These are phyloP conservation scores for Stegodyphus dumicola DNA, from an alignment of 1,140 invertebrate species.

Conservation along the genomic window DNA sequence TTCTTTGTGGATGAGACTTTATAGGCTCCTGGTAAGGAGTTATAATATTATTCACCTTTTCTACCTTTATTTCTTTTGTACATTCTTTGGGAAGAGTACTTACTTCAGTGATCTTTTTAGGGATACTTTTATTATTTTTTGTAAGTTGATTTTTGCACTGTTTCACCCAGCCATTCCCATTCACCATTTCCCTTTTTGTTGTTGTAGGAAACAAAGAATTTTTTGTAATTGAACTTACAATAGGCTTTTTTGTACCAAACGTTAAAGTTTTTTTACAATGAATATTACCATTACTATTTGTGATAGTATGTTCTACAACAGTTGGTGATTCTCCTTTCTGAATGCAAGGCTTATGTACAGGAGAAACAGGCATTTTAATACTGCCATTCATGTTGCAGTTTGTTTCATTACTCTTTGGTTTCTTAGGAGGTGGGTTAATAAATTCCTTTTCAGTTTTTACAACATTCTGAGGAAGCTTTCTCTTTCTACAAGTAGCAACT, in stretches of 20 bases:
- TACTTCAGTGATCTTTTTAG: slow-evolving; percentile 18
- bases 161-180: not conserved
- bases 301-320: not conserved
- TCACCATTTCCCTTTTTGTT: slow-evolving; percentile 16
- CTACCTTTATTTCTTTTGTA: slow-evolving; percentile 19
- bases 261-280: slow-evolving; percentile 12
- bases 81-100: not conserved
- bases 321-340: slow-evolving; percentile 15
- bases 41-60: slow-evolving; percentile 25
- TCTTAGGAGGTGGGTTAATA: slow-evolving; percentile 13
- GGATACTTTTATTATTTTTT: not conserved
- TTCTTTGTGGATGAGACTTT: slow-evolving; percentile 69
- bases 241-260: not conserved
- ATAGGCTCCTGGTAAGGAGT: slow-evolving; percentile 49
- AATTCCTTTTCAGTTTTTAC: slow-evolving; percentile 10
- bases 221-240: not conserved
- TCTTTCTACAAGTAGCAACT: slow-evolving; percentile 2
- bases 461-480: slow-evolving; percentile 6
- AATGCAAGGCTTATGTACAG: not conserved
- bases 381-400: slow-evolving; percentile 45
- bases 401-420: slow-evolving; percentile 31
- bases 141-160: not conserved
- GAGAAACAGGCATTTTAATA: slow-evolving; percentile 15
- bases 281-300: slow-evolving; percentile 21
- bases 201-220: not conserved